phyloP scores from a whole-genome alignment of 2,888 invertebrate genomes.

The Polymixis flavicincta region DNA sequence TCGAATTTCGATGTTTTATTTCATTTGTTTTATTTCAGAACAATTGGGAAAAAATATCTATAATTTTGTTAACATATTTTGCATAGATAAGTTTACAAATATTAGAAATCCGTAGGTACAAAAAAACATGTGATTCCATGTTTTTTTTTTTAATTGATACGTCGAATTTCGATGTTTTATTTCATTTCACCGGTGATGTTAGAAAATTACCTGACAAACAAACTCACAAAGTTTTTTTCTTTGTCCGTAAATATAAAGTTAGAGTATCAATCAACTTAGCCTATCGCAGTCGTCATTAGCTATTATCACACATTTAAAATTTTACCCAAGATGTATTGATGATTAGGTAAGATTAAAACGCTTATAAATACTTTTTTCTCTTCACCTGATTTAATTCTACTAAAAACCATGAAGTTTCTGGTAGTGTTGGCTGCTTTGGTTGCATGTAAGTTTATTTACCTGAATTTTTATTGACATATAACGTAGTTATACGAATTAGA shows the following conservation, averaged over 20 bases:
- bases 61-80: too few species aligned
- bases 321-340: conserved; percentile 17
- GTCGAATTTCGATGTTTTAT: not conserved
- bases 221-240: not conserved
- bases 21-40: too few species aligned
- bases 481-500: not conserved
- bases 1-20: not conserved
- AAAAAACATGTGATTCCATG: too few species aligned
- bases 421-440: conserved; percentile 49
- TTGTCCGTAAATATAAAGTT: not conserved
- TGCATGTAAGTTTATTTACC: conserved; percentile 31
- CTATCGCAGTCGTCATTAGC: conserved; percentile 22
- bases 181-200: not conserved
- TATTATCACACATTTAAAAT: conserved; percentile 21
- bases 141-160: too few species aligned
- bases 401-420: conserved; percentile 37
- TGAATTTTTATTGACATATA: not conserved
- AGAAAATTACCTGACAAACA: conserved; percentile 8
- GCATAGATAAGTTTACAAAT: too few species aligned
- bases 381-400: conserved; percentile 18
- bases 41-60: too few species aligned
- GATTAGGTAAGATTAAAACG: conserved; percentile 17
- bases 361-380: conserved; percentile 38
- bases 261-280: not conserved
- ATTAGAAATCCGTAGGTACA: too few species aligned